phyloP scores from a whole-genome alignment of 2,113 vertebrate species.

The Phocoena phocoena region DNA sequence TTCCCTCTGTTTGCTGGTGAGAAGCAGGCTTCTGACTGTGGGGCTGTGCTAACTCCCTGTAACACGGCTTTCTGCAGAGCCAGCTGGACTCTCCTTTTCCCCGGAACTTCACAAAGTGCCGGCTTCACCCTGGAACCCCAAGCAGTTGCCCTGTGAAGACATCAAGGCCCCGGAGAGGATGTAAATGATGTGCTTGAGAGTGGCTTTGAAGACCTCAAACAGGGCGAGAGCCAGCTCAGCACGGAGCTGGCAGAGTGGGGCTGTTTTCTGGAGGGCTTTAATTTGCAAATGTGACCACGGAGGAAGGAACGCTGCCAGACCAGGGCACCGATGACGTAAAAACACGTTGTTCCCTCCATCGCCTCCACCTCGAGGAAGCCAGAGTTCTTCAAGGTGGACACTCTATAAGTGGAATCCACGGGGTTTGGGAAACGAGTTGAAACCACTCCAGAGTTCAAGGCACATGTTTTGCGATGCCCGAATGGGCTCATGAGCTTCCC shows the following conservation, averaged over 20 bases:
- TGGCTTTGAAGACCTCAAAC: background rate
- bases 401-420: fast-evolving
- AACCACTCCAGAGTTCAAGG: fast-evolving
- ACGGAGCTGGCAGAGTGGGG: background rate
- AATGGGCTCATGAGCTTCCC: fast-evolving
- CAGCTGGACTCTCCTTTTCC: background rate
- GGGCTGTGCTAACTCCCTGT: background rate
- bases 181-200: background rate
- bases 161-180: background rate
- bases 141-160: background rate
- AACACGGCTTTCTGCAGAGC: background rate
- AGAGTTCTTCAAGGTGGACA: background rate
- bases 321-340: background rate
- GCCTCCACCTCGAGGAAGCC: too few species aligned
- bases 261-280: background rate
- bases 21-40: fast-evolving
- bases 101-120: background rate
- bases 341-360: fast-evolving
- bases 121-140: background rate
- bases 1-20: fast-evolving
- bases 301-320: background rate
- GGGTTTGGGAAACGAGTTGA: background rate
- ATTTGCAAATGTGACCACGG: background rate
- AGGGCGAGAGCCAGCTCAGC: background rate
- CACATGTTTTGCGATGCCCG: background rate